phyloP scores from a whole-genome alignment of 2,113 vertebrate species.

The human region GRCh38 chr16:81037001-81037500 shows the following conservation, averaged over 20 bases:
- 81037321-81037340: background rate
- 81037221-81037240: background rate
- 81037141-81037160: background rate
- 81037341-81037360: background rate
- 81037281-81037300: background rate
- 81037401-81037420: background rate
- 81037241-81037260: background rate
- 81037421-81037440: accelerated
- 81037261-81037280: background rate
- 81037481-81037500: background rate
- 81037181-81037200: background rate
- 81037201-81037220: background rate
- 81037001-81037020: background rate
- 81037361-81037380: background rate
- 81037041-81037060: background rate
- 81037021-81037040: background rate
- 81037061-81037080: background rate
- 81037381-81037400: background rate
- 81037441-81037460: background rate
- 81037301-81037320: background rate
- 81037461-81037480: background rate
- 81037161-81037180: background rate
- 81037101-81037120: background rate
- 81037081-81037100: background rate
- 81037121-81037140: background rate